Percentiles rank a stretch among this genome's conserved stretches.
Conservation (phyloP, 2,888 invertebrate species). For the Watsonalla cultraria region DNA sequence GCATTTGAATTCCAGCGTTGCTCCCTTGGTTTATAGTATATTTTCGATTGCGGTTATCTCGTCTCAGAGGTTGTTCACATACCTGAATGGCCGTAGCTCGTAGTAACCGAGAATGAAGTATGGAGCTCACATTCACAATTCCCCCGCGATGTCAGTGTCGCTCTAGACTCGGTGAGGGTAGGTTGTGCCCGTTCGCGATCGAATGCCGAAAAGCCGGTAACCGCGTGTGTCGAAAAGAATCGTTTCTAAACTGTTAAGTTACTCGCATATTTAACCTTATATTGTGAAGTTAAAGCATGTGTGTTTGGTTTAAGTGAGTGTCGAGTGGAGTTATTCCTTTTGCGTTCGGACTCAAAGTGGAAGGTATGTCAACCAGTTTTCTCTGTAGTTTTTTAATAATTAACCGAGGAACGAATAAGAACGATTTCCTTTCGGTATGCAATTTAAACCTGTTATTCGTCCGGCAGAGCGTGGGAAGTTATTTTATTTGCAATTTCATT, state of each 20-base stretch:
- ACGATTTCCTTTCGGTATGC: conserved; percentile 67
- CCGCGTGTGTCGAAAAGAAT: conserved; percentile 45
- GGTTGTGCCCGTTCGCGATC: conserved; percentile 20
- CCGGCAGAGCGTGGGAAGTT: conserved; percentile 70
- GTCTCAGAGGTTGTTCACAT: conserved; percentile 63
- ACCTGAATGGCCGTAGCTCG: conserved; percentile 73
- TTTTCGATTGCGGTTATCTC: conserved; percentile 36
- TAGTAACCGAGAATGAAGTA: conserved; percentile 67
- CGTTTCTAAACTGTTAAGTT: conserved; percentile 8
- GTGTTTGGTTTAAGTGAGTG: conserved; percentile 43
- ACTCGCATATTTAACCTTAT: conserved; percentile 52
- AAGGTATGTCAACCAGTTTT: conserved; percentile 54
- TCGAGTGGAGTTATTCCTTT: conserved; percentile 31
- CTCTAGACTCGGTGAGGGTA: conserved; percentile 22
- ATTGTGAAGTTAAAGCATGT: conserved; percentile 59
- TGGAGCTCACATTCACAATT: conserved; percentile 46
- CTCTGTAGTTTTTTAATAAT: conserved; percentile 44
- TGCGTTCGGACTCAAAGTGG: conserved; percentile 14
- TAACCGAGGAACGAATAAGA: conserved; percentile 46
- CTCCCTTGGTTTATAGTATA: conserved; percentile 34
- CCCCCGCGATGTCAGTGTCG: conserved; percentile 43
- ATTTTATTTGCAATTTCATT: conserved; percentile 41
- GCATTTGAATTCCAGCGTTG: conserved; percentile 41
- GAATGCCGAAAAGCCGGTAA: conserved; percentile 28
- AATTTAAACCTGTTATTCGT: conserved; percentile 66